Evolutionary conservation across 2,797 vertebrate species (phyloP).

Genomic region (Pseudomugil tenellus): DNA sequence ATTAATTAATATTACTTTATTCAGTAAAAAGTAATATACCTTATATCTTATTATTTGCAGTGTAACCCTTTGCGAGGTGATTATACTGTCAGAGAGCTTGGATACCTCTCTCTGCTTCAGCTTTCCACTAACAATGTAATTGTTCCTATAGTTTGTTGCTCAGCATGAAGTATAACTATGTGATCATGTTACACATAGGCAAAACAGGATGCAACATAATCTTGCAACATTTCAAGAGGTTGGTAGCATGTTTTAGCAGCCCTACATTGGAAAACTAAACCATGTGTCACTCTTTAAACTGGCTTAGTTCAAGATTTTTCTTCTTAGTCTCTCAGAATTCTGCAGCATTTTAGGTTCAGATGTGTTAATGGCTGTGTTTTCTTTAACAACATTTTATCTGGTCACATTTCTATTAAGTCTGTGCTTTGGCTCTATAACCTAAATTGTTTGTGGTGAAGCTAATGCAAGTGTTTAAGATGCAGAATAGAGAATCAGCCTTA

Average conservation of each 20-base stretch:
- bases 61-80: too few relatives aligned
- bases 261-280: neutral
- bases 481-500: conserved; percentile 59
- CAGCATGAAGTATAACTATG: neutral
- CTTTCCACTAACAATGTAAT: neutral
- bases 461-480: conserved; percentile 69
- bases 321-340: conserved; percentile 15
- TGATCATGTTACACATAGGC: neutral
- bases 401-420: conserved; percentile 48
- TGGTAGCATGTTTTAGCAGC: neutral
- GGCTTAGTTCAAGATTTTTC: conserved; percentile 9
- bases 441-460: conserved; percentile 63
- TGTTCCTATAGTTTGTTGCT: neutral
- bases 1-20: too few relatives aligned
- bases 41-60: too few relatives aligned
- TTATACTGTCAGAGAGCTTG: neutral
- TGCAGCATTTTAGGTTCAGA: conserved; percentile 11
- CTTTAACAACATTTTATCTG: conserved; percentile 52
- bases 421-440: conserved; percentile 65
- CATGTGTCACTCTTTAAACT: conserved; percentile 23
- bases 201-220: neutral
- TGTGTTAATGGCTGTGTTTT: conserved; percentile 38
- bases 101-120: neutral
- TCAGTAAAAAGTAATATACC: too few relatives aligned
- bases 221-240: neutral